Evolutionary conservation across 2,888 invertebrate species (phyloP), one percentile per base, ranked within the genome.

Genomic region (Pyrrhosoma nymphula): DNA sequence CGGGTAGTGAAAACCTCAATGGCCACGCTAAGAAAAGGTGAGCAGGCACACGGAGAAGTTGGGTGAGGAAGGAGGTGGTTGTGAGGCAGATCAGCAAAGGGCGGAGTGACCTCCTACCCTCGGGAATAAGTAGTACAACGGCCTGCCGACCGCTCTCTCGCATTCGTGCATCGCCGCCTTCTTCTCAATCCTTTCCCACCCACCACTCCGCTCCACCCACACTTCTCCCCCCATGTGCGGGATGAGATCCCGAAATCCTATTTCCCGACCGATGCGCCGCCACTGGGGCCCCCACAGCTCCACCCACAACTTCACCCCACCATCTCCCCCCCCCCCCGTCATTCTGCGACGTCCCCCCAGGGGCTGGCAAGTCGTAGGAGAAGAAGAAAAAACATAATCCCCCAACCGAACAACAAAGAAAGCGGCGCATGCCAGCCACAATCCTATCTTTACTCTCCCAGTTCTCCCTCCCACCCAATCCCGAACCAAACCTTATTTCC

Each of bases 341-440:
- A 47, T 56, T 55, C 89, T 35, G 47, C 89, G 89, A 89, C 47
- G n/a, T 56, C 39, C 55, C 26, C 89, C 89, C 75, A 20, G 16
- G 93, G 93, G 93, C 69, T 47, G 2, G 30, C 16, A 18, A 30
- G 35, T 16, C 14, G 30, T 14, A 35, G 4, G 2, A 14, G 35
- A 69, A n/a, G n/a, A 23, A 69, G 18, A 69, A 69, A 8, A 69
- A n/a, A 26, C 26, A 30, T 3, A 30, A 30, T 82, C 82, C 35
- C 82, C 16, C 60, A 1, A 20, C 18, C 35, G 35, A 14, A 82
- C 82, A 35, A 82, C 82, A 82, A 82, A 82, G 82, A 82, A 82
- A 82, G 82, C 82, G 82, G 82, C 82, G 82, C 82, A 82, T 82
- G 35, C 82, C 82, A 35, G 47, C 82, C 82, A 82, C 82, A 82